phyloP scores from a whole-genome alignment of 2,888 invertebrate species.

The Noctua pronuba region DNA sequence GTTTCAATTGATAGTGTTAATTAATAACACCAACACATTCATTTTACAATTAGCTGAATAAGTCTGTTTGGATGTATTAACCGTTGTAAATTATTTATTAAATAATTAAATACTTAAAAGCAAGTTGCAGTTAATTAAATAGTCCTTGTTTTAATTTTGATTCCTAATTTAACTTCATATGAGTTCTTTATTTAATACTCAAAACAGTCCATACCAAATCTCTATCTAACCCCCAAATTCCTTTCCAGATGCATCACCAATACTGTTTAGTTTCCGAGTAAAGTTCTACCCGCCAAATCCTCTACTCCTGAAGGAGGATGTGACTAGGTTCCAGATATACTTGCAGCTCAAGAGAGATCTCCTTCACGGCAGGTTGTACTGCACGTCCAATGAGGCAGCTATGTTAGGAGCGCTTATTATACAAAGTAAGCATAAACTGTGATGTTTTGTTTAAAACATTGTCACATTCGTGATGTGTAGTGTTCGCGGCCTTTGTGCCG shows the following conservation, averaged over 20 bases:
- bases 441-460: neutral
- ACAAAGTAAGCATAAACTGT: slow-evolving; percentile 94
- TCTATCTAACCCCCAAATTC: neutral
- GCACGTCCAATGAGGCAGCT: slow-evolving; percentile 96
- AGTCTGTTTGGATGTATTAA: neutral
- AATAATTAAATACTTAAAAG: neutral
- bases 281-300: slow-evolving; percentile 99
- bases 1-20: slow-evolving; percentile 9
- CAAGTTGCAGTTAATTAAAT: neutral
- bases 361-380: slow-evolving; percentile 98
- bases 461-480: neutral
- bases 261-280: slow-evolving; percentile 98
- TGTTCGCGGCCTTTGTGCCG: no score
- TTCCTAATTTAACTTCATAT: neutral
- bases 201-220: neutral
- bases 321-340: slow-evolving; percentile 98
- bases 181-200: neutral
- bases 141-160: no score
- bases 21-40: slow-evolving; percentile 20
- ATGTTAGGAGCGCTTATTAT: slow-evolving; percentile 97
- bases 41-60: slow-evolving; percentile 9
- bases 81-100: neutral
- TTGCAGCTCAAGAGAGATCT: slow-evolving; percentile 98
- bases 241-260: slow-evolving; percentile 95
- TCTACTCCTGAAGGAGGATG: slow-evolving; percentile 97